Conservation (phyloP, 2,888 invertebrate genomes). For the Ochropleura plecta region DNA sequence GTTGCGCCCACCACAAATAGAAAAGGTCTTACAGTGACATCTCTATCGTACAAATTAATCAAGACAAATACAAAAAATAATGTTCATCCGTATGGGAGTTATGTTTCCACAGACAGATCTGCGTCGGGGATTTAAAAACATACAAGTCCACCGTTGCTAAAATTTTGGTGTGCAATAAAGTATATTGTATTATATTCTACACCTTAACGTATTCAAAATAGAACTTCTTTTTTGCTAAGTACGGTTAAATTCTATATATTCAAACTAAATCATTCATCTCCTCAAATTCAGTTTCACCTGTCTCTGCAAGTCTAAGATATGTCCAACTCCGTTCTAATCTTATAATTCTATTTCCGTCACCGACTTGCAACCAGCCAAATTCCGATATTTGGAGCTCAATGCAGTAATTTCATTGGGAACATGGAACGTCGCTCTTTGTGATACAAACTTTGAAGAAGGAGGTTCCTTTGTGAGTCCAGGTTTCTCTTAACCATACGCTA, state of each 20-base stretch:
- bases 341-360: conserved; percentile 26
- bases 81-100: background rate
- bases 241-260: background rate
- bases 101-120: background rate
- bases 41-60: background rate
- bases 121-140: background rate
- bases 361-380: conserved; percentile 23
- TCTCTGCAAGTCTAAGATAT: background rate
- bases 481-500: background rate
- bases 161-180: too few species aligned
- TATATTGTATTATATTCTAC: background rate
- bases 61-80: background rate
- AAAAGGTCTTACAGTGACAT: too few species aligned
- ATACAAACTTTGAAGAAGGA: background rate
- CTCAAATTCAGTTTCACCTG: conserved; percentile 13
- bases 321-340: conserved; percentile 1
- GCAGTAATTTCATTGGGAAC: conserved; percentile 41
- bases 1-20: too few species aligned
- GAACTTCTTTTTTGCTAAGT: background rate
- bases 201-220: background rate
- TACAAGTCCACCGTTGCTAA: too few species aligned
- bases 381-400: conserved; percentile 29
- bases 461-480: conserved; percentile 3
- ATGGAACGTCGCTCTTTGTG: conserved; percentile 18
- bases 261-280: background rate